These are phyloP conservation scores for Hylomyscus alleni DNA, from an alignment of 2,797 vertebrate genomes.

Conservation along the genomic window DNA sequence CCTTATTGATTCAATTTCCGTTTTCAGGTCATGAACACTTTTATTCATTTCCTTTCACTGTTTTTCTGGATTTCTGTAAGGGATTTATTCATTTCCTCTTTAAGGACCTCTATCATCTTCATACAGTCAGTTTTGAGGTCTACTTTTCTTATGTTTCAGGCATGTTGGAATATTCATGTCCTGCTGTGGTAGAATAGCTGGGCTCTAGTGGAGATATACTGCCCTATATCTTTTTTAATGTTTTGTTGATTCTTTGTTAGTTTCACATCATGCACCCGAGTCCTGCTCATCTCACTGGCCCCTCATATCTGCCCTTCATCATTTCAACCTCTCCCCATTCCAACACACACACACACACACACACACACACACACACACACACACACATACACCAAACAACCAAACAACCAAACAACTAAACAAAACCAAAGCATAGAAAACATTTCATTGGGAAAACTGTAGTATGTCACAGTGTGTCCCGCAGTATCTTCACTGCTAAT, in stretches of 20 bases:
- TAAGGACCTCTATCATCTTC: neutral
- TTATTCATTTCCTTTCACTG: neutral
- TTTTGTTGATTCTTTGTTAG: neutral
- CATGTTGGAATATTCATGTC: neutral
- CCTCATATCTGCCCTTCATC: neutral
- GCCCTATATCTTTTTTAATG: neutral
- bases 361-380: neutral
- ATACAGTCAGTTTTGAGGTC: neutral
- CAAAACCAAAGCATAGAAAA: neutral
- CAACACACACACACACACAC: neutral
- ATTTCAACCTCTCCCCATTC: neutral
- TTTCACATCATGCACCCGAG: neutral
- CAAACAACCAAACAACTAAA: too few relatives aligned
- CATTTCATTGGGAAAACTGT: neutral
- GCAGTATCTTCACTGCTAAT: neutral
- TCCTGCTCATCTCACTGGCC: neutral
- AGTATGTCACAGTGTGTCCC: neutral
- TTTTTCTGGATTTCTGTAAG: neutral
- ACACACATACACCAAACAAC: neutral
- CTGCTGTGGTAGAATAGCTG: neutral
- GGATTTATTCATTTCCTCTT: neutral
- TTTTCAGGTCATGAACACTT: neutral
- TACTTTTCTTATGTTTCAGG: neutral
- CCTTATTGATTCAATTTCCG: neutral
- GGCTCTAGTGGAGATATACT: neutral